These are phyloP conservation scores for Holcopasites calliopsidis DNA, from an alignment of 1,140 invertebrate species.

Conservation along the genomic window DNA sequence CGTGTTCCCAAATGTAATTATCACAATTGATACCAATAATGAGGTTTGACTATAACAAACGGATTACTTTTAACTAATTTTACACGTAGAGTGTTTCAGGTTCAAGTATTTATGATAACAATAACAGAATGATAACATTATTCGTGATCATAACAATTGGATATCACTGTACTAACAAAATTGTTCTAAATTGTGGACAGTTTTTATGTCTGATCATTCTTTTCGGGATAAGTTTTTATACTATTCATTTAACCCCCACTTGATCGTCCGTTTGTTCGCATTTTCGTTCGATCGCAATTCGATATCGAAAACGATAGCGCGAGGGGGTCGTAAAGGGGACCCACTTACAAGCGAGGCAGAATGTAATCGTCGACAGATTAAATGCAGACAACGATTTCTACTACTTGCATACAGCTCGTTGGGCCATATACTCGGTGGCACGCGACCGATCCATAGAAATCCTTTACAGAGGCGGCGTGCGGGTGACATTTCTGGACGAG, in stretches of 20 bases:
- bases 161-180: too few relatives aligned
- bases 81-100: too few relatives aligned
- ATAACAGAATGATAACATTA: too few relatives aligned
- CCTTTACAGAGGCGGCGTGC: slow-evolving; percentile 71
- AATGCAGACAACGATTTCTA: slow-evolving; percentile 47
- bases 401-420: slow-evolving; percentile 56
- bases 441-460: slow-evolving; percentile 77
- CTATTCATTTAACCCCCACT: too few relatives aligned
- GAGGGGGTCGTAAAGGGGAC: slow-evolving; percentile 55
- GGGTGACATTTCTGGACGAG: slow-evolving; percentile 76
- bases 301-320: slow-evolving; percentile 51
- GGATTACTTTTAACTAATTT: too few relatives aligned
- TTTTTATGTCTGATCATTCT: slow-evolving; percentile 4
- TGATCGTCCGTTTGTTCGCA: background rate
- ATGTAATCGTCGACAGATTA: slow-evolving; percentile 59
- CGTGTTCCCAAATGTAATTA: too few relatives aligned
- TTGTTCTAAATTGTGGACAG: background rate
- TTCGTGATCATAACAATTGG: too few relatives aligned
- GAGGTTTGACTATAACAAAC: too few relatives aligned
- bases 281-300: background rate
- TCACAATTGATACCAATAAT: too few relatives aligned
- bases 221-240: too few relatives aligned
- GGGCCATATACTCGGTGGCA: slow-evolving; percentile 71
- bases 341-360: slow-evolving; percentile 50
- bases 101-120: too few relatives aligned